Percentiles rank a stretch among this genome's conserved stretches.
phyloP scores from a whole-genome alignment of 2,888 invertebrate species.

The Nyleta sp. region DNA sequence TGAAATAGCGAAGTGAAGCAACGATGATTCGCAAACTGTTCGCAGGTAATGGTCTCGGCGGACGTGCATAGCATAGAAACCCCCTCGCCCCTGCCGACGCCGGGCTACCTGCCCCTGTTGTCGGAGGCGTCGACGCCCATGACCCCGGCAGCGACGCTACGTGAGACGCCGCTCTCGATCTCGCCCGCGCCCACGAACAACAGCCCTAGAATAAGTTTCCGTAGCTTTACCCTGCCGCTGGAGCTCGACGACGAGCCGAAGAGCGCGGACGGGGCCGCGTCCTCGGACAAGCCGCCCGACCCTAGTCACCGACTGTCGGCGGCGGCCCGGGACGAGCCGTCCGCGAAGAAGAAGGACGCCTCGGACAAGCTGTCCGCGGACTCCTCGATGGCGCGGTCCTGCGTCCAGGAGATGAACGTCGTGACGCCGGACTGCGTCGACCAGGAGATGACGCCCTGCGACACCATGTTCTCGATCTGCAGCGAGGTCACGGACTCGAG shows the following conservation, averaged over 20 bases:
- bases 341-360: slow-evolving; percentile 67
- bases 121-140: slow-evolving; percentile 80
- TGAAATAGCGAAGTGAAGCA: no score
- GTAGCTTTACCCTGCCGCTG: slow-evolving; percentile 79
- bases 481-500: slow-evolving; percentile 64
- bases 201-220: slow-evolving; percentile 81
- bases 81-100: slow-evolving; percentile 79
- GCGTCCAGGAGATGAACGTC: slow-evolving; percentile 55
- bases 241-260: slow-evolving; percentile 75
- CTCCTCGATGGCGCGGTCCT: slow-evolving; percentile 62
- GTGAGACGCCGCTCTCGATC: slow-evolving; percentile 75
- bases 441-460: slow-evolving; percentile 77
- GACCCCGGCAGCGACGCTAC: slow-evolving; percentile 77
- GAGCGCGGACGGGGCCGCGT: slow-evolving; percentile 69
- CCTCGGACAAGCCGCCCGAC: slow-evolving; percentile 74
- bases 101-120: slow-evolving; percentile 78
- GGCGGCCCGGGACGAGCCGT: slow-evolving; percentile 67
- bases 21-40: no score
- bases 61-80: slow-evolving; percentile 81
- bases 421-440: slow-evolving; percentile 69
- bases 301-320: slow-evolving; percentile 78
- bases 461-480: slow-evolving; percentile 70
- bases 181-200: slow-evolving; percentile 76
- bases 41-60: slow-evolving; percentile 81
- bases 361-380: slow-evolving; percentile 57